A percentile compares a stretch with the other conserved stretches of the same genome.
These are phyloP conservation scores for Piscicola geometra DNA, from an alignment of 2,888 invertebrate species.

Conservation along the genomic window DNA sequence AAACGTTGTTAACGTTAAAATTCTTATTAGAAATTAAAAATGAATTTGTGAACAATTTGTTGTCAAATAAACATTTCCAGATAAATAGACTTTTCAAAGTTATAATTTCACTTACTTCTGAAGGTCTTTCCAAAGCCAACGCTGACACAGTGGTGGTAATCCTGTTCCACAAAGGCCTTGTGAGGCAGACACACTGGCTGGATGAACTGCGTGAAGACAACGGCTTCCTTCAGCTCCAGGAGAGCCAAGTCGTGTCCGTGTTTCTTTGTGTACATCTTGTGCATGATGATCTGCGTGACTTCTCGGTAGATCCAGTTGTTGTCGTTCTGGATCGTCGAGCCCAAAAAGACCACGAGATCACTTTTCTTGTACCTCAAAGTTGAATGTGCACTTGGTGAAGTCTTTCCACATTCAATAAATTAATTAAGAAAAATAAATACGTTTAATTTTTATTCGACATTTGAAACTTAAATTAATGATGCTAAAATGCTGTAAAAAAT, in stretches of 20 bases:
- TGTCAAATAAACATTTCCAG: no score
- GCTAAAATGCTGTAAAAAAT: no score
- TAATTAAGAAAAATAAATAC: no score
- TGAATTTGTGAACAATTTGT: no score
- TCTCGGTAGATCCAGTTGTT: neutral
- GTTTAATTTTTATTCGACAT: no score
- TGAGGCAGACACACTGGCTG: slow-evolving; percentile 26
- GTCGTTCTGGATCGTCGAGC: neutral
- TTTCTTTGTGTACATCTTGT: neutral
- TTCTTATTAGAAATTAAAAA: no score
- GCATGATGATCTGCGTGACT: neutral
- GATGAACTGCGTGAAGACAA: neutral
- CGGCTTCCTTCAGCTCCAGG: neutral
- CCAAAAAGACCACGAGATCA: neutral
- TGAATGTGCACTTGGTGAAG: no score
- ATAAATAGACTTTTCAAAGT: no score
- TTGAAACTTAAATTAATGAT: no score
- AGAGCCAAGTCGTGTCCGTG: slow-evolving; percentile 3
- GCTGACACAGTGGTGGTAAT: slow-evolving; percentile 19
- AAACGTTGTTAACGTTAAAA: neutral
- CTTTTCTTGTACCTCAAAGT: no score
- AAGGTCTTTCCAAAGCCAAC: slow-evolving; percentile 21
- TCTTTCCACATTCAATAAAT: no score
- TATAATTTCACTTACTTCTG: slow-evolving; percentile 18
- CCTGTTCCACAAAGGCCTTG: neutral